Evolutionary conservation across 2,888 invertebrate genomes (phyloP).

Genomic region (Luffia ferchaultella): DNA sequence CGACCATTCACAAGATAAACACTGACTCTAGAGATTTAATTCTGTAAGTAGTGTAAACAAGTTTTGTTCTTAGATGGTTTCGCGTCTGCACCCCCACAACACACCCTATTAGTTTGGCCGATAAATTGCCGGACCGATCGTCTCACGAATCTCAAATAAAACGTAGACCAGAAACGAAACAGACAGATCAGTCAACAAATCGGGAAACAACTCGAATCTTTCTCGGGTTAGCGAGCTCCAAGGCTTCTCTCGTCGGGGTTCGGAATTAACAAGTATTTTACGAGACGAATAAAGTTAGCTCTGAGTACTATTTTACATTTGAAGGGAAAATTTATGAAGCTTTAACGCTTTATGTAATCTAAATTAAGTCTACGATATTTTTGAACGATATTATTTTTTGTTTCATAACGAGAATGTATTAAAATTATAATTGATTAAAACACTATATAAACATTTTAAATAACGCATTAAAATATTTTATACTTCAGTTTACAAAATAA

Average conservation of each 20-base stretch:
- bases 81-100: slow-evolving; percentile 23
- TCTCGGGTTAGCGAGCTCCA: slow-evolving; percentile 33
- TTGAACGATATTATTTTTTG: no score
- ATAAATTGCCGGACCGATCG: slow-evolving; percentile 27
- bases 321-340: slow-evolving; percentile 7
- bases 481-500: no score
- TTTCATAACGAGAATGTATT: no score
- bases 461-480: no score
- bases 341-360: background rate
- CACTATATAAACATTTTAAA: no score
- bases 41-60: slow-evolving; percentile 59
- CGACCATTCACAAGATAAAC: slow-evolving; percentile 33
- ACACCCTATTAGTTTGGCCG: slow-evolving; percentile 19
- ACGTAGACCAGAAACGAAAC: slow-evolving; percentile 18
- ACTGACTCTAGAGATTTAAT: slow-evolving; percentile 46
- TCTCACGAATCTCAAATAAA: slow-evolving; percentile 24
- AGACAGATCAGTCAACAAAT: slow-evolving; percentile 23
- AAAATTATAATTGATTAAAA: no score
- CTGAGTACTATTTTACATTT: slow-evolving; percentile 40
- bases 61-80: slow-evolving; percentile 39
- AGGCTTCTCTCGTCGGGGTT: slow-evolving; percentile 34
- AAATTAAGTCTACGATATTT: background rate
- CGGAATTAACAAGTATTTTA: slow-evolving; percentile 60
- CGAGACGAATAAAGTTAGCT: slow-evolving; percentile 58
- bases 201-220: slow-evolving; percentile 20